A percentile compares a stretch with the other conserved stretches of the same genome.
These are phyloP conservation scores for Smithornis capensis DNA, from an alignment of 2,113 vertebrate genomes.

Conservation along the genomic window DNA sequence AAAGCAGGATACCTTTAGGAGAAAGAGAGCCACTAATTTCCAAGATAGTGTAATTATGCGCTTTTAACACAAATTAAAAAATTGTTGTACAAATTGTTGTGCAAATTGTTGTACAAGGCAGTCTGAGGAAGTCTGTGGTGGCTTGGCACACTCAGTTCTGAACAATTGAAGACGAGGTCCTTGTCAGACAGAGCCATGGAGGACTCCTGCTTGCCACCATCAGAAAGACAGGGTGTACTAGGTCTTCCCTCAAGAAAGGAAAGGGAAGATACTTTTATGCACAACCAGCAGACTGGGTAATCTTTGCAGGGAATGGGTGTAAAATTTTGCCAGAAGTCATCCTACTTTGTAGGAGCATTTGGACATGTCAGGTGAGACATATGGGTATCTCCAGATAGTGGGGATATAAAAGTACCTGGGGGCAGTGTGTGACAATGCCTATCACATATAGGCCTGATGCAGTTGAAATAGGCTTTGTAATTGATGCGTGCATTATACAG, in stretches of 20 bases:
- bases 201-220: too few species aligned
- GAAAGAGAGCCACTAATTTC: background rate
- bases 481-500: background rate
- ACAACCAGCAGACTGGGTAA: background rate
- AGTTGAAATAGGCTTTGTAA: background rate
- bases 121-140: background rate
- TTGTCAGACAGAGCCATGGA: background rate
- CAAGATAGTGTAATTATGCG: background rate
- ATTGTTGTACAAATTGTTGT: too few species aligned
- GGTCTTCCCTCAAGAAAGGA: background rate
- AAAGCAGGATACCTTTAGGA: background rate
- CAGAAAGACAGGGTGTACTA: background rate
- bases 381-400: background rate
- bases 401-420: background rate
- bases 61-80: background rate
- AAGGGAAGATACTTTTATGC: background rate
- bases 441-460: background rate
- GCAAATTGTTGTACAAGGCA: background rate
- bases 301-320: background rate
- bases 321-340: background rate
- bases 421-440: background rate
- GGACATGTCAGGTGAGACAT: background rate
- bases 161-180: background rate
- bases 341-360: background rate
- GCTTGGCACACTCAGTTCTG: background rate